phyloP scores from a whole-genome alignment of 1,140 invertebrate genomes.

The Anoplophora glabripennis region DNA sequence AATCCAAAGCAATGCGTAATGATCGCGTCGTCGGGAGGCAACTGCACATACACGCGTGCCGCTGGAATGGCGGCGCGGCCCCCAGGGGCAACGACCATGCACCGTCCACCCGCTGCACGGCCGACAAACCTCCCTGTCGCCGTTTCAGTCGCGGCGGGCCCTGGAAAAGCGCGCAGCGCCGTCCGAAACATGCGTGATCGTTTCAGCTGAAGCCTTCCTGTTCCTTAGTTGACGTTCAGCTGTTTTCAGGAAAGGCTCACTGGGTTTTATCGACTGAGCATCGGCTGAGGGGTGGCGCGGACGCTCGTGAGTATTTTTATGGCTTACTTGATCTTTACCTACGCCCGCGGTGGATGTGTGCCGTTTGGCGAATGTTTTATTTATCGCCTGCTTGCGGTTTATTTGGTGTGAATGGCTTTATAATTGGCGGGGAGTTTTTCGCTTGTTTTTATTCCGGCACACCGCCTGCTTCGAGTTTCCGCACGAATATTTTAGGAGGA shows the following conservation, averaged over 20 bases:
- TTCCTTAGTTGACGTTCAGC: constrained; percentile 14
- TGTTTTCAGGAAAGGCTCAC: constrained; percentile 5
- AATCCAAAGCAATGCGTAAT: not conserved
- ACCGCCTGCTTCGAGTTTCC: too few species aligned
- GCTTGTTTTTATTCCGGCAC: too few species aligned
- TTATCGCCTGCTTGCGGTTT: too few species aligned
- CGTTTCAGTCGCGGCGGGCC: not conserved
- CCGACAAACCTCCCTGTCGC: not conserved
- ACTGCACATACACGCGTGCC: constrained; percentile 1
- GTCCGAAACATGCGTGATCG: constrained; percentile 9
- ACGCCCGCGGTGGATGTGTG: too few species aligned
- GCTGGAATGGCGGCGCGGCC: too few species aligned
- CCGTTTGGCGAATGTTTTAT: too few species aligned
- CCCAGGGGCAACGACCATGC: constrained; percentile 9
- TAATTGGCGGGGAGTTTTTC: too few species aligned
- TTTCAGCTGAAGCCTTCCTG: constrained; percentile 5
- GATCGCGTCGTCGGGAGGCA: not conserved
- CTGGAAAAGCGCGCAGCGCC: not conserved
- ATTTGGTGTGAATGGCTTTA: too few species aligned
- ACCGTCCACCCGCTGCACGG: not conserved
- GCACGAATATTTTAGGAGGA: too few species aligned
- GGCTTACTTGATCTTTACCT: not conserved
- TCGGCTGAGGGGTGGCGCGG: not conserved
- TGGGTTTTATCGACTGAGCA: constrained; percentile 14
- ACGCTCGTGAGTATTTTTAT: constrained; percentile 6